These are phyloP conservation scores for Pandemis heparana DNA, from an alignment of 2,888 invertebrate species.

Conservation along the genomic window DNA sequence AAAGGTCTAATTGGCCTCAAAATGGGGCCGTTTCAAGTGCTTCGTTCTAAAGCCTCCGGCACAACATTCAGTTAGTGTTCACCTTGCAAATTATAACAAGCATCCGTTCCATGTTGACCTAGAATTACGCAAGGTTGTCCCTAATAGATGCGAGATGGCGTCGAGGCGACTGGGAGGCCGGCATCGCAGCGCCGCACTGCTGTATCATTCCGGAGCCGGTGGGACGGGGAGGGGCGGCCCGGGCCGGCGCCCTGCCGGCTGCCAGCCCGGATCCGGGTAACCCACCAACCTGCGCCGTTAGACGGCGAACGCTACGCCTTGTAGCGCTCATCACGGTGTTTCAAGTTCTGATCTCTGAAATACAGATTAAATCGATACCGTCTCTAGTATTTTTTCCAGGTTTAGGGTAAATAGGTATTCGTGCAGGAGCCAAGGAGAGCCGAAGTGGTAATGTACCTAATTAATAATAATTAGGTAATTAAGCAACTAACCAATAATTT, in stretches of 20 bases:
- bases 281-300: neutral
- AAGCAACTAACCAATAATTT: no score
- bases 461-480: no score
- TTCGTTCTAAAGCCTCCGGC: neutral
- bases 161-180: conserved; percentile 25
- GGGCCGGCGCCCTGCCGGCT: conserved; percentile 33
- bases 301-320: neutral
- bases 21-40: neutral
- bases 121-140: conserved; percentile 25
- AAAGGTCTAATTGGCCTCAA: neutral
- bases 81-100: conserved; percentile 19
- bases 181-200: conserved; percentile 40
- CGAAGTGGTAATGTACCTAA: no score
- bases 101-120: conserved; percentile 27
- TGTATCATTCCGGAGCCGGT: conserved; percentile 36
- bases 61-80: neutral
- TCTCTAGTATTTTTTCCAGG: neutral
- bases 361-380: neutral
- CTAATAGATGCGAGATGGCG: conserved; percentile 13
- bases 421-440: no score
- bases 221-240: conserved; percentile 15
- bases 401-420: no score
- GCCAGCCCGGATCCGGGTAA: conserved; percentile 12
- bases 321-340: neutral
- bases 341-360: conserved; percentile 4